Evolutionary conservation across 2,888 invertebrate species (phyloP).

Genomic region (Adelognathus sp.): DNA sequence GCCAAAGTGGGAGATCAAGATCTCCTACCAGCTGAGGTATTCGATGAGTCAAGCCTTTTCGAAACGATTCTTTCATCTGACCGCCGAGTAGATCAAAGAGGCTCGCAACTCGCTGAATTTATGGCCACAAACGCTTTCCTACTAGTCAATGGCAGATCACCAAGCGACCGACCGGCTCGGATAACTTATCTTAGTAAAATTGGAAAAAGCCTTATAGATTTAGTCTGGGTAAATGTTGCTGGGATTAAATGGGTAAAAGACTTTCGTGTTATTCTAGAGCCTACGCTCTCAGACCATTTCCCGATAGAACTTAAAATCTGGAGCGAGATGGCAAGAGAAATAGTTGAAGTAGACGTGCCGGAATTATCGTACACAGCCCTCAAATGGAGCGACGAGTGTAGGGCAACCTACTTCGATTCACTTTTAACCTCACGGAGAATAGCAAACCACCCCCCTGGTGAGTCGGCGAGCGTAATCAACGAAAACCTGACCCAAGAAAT

Average conservation of each 20-base stretch:
- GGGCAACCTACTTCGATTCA: no score
- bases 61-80: not conserved
- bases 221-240: not conserved
- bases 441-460: not conserved
- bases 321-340: not conserved
- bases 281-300: slow-evolving; percentile 5
- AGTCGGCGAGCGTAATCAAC: not conserved
- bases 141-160: slow-evolving; percentile 6
- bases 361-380: no score
- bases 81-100: not conserved
- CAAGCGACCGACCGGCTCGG: slow-evolving; percentile 1
- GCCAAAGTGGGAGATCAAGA: not conserved
- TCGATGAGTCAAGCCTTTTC: not conserved
- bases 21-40: not conserved
- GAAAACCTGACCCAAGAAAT: not conserved
- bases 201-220: slow-evolving; percentile 5
- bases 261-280: not conserved
- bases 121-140: not conserved
- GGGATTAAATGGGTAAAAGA: not conserved
- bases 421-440: not conserved
- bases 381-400: no score
- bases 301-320: not conserved
- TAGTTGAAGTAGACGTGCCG: no score
- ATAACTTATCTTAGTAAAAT: not conserved
- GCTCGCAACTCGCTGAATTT: not conserved